phyloP scores from a whole-genome alignment of 92 coral and sea anemone genomes.

The Pocillopora meandrina region DNA sequence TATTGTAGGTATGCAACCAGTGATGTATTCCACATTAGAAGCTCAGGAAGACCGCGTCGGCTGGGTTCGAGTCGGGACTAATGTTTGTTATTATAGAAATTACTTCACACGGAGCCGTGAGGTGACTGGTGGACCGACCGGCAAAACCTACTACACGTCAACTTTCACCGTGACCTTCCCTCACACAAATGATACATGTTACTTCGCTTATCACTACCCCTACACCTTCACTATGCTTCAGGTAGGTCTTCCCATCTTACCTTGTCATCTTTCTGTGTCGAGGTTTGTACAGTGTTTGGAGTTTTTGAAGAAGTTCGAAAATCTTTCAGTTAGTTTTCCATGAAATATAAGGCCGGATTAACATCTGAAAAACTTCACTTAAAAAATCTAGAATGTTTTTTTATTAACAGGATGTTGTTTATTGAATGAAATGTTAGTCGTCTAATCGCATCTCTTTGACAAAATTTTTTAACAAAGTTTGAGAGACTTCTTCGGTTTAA shows the following conservation, averaged over 20 bases:
- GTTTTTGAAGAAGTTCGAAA: too few species aligned
- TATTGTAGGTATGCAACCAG: slow-evolving; percentile 94
- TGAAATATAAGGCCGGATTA: too few species aligned
- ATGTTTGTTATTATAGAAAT: slow-evolving; percentile 91
- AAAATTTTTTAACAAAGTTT: too few species aligned
- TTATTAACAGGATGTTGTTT: too few species aligned
- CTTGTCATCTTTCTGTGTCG: not conserved
- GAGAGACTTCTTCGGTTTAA: too few species aligned
- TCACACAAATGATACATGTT: slow-evolving; percentile 85
- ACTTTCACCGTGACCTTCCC: slow-evolving; percentile 94
- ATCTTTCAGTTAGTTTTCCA: too few species aligned
- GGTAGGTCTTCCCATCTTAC: slow-evolving; percentile 49
- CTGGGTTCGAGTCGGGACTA: slow-evolving; percentile 87
- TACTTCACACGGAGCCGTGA: slow-evolving; percentile 82
- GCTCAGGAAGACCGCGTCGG: slow-evolving; percentile 94
- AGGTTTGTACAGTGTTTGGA: not conserved
- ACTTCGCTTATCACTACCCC: slow-evolving; percentile 96
- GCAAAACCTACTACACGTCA: slow-evolving; percentile 91
- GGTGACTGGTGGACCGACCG: slow-evolving; percentile 64
- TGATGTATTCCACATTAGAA: slow-evolving; percentile 82
- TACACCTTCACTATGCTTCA: slow-evolving; percentile 94
- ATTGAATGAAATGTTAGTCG: too few species aligned
- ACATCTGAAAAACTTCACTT: too few species aligned
- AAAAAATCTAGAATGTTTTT: too few species aligned
- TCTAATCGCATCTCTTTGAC: too few species aligned